A percentile compares a stretch with the other conserved stretches of the same genome.
These are phyloP conservation scores for Yponomeuta malinellus DNA, from an alignment of 2,888 invertebrate genomes.

Conservation along the genomic window DNA sequence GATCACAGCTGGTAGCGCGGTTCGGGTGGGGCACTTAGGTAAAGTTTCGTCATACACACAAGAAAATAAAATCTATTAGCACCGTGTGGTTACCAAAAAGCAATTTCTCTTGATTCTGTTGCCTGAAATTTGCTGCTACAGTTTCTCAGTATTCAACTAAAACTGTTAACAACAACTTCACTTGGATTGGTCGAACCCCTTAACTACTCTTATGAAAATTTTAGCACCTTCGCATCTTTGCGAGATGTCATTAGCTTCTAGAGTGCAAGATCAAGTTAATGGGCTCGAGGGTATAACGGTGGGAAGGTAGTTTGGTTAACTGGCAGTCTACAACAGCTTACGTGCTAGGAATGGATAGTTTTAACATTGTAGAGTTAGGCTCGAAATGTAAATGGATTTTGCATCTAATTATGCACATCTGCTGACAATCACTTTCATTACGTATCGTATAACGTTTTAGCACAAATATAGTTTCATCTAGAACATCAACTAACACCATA, in stretches of 20 bases:
- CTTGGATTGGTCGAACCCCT: conserved; percentile 9
- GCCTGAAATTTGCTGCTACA: conserved; percentile 39
- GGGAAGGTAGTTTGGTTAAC: conserved; percentile 22
- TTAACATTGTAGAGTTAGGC: conserved; percentile 52
- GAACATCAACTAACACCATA: conserved; percentile 21
- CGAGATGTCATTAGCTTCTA: not conserved
- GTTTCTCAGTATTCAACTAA: conserved; percentile 41
- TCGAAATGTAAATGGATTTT: conserved; percentile 49
- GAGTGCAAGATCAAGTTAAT: conserved; percentile 6
- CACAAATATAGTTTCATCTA: conserved; percentile 65
- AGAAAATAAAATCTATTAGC: conserved; percentile 57
- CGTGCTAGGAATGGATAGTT: conserved; percentile 61
- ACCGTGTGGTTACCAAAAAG: conserved; percentile 73
- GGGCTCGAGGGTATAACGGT: conserved; percentile 5
- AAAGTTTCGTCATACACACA: conserved; percentile 50
- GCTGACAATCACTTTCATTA: conserved; percentile 67
- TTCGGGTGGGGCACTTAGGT: conserved; percentile 54
- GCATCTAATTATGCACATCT: conserved; percentile 65
- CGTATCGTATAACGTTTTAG: conserved; percentile 75
- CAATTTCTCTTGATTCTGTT: conserved; percentile 46
- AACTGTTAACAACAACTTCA: conserved; percentile 1
- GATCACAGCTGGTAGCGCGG: conserved; percentile 54
- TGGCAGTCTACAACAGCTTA: conserved; percentile 47
- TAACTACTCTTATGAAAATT: conserved; percentile 3
- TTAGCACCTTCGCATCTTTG: not conserved